Conservation (phyloP, 2,888 invertebrate genomes). For the Megamerina dolium region DNA sequence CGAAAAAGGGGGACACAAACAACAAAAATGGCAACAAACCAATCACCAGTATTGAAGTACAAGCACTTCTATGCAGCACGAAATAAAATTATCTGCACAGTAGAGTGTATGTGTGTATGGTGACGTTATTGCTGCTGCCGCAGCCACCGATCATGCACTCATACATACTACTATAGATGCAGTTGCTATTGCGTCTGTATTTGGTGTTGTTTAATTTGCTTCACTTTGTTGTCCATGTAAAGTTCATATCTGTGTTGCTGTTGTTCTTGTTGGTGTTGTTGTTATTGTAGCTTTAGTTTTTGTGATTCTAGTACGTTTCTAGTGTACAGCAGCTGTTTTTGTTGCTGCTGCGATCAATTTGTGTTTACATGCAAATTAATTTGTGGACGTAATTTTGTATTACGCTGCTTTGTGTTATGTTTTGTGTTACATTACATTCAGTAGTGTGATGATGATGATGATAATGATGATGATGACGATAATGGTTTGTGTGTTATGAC, state of each 20-base stretch:
- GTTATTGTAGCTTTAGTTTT: slow-evolving; percentile 5
- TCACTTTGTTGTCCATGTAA: too few species aligned
- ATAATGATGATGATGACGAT: slow-evolving; percentile 6
- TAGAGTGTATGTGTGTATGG: neutral
- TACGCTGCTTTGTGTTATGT: neutral
- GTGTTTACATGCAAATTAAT: slow-evolving; percentile 30
- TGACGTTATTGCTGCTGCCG: neutral
- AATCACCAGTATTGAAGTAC: neutral
- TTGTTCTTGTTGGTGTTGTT: neutral
- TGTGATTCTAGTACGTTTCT: too few species aligned
- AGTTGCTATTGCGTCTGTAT: neutral
- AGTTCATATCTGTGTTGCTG: too few species aligned
- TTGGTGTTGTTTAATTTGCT: neutral
- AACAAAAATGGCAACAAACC: neutral
- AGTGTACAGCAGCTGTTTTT: slow-evolving; percentile 9
- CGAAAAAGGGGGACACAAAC: neutral
- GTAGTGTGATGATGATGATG: neutral
- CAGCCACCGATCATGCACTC: neutral
- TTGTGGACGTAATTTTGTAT: slow-evolving; percentile 8
- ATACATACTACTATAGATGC: too few species aligned
- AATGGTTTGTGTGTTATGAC: neutral
- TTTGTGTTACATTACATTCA: neutral
- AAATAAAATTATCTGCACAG: neutral
- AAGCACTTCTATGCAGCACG: neutral
- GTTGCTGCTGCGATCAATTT: slow-evolving; percentile 23